Base-by-base conservation (phyloP, 1,140 invertebrate species). In the Dreissena rostriformis region DNA sequence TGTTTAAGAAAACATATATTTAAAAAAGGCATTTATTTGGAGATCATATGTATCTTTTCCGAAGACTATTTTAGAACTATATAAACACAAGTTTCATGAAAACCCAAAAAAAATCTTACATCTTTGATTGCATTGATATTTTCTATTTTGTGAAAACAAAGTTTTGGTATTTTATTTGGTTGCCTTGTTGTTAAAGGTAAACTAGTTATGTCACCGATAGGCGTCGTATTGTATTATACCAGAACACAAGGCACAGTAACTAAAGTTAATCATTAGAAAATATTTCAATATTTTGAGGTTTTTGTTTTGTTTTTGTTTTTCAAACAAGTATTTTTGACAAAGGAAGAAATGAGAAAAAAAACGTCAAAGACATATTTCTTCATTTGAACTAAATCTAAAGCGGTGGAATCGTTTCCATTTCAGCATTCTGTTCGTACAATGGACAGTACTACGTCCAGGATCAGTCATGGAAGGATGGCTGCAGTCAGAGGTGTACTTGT, bases 391-490 rank as follows among this genome's bases (percentile, higher is more conserved):
- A 55, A 67, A 65, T 81, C 26, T 65, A 39, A 5, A 39, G 29
- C 70, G 53, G 49, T 67, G 5, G 24, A 57, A 52, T 2, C 8
- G 22, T 55, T 28, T 68, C 17, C 79, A 2, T 73, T 61, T 8
- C 78, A 89, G 88, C 71, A 51, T 86, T 82, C 28, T 89, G 88
- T 80, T 53, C 85, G 63, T 89, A 86, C 78, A 84, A 86, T 26
- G 86, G 85, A 10, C 75, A 80, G 52, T 28, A 75, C 39, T 89
- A 86, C 70, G 74, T 82, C 7, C 84, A 89, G 73, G 70, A 82
- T 65, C 88, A 89, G 80, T 78, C 82, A 73, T 88, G 88, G 88
- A 66, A 86, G 22, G 86, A 87, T 68, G 88, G 88, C 51, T 89
- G 88, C 53, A 81, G 76, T 15, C 72, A 85, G 52, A 86, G 78